A percentile compares a stretch with the other conserved stretches of the same genome.
Evolutionary conservation across 30 jellyfish, hydroid and myxozoan species (phyloP).

Genomic region (Aurelia aurita complex sp. Pacific): DNA sequence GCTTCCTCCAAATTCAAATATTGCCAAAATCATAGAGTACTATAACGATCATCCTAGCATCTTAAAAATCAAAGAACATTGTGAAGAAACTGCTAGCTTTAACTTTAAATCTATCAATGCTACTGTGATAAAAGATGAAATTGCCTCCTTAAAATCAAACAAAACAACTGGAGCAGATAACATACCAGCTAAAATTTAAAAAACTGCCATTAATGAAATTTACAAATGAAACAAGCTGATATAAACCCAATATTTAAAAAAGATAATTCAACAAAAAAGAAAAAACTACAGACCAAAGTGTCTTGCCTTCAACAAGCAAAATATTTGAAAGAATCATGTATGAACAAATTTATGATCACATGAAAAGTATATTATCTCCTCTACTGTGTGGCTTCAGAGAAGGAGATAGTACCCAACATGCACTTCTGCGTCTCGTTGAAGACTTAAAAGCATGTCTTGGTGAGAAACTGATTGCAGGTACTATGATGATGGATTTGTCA

Average conservation of each 20-base stretch:
- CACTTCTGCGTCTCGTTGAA: too few relatives aligned
- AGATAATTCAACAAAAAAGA: slow-evolving; percentile 22
- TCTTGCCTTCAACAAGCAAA: slow-evolving; percentile 20
- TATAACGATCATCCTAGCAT: slow-evolving; percentile 60
- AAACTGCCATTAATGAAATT: slow-evolving; percentile 11
- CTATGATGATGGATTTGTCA: too few relatives aligned
- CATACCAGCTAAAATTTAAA: background rate
- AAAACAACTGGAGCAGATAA: slow-evolving; percentile 23
- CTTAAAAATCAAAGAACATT: slow-evolving; percentile 17
- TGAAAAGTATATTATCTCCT: too few relatives aligned
- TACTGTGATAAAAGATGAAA: background rate
- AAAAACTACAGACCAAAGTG: slow-evolving; percentile 28
- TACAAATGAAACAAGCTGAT: slow-evolving; percentile 14
- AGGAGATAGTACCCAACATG: too few relatives aligned
- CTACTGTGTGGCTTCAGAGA: too few relatives aligned
- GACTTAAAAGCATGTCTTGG: too few relatives aligned
- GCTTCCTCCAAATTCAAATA: slow-evolving; percentile 15
- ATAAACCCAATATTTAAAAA: slow-evolving; percentile 9
- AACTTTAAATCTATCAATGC: slow-evolving; percentile 16
- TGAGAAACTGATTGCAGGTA: too few relatives aligned
- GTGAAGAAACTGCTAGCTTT: background rate
- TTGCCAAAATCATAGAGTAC: slow-evolving; percentile 12
- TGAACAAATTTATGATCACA: too few relatives aligned
- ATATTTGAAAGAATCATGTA: background rate
- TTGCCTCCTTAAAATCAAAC: background rate